A percentile compares a stretch with the other conserved stretches of the same genome.
Conservation (phyloP, 64 coral and sea anemone genomes). For the Cladopsammia gracilis region DNA sequence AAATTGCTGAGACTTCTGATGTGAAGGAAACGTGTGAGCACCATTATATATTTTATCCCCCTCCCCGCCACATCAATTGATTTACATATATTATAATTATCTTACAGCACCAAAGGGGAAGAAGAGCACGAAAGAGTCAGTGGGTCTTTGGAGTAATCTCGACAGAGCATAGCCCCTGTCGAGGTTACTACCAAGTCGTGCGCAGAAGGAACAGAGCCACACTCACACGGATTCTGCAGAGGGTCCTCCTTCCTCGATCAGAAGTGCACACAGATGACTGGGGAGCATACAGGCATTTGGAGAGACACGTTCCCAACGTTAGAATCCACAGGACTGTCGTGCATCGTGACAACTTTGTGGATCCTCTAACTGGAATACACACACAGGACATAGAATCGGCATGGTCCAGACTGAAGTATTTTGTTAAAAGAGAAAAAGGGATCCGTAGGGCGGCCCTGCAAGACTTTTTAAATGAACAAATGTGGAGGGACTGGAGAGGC, state of each 20-base stretch:
- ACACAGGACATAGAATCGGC: slow-evolving; percentile 41
- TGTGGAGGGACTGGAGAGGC: slow-evolving; percentile 39
- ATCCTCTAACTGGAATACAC: slow-evolving; percentile 31
- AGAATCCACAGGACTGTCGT: not conserved
- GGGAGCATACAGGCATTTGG: slow-evolving; percentile 25
- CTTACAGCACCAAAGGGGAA: slow-evolving; percentile 18
- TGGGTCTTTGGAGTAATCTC: slow-evolving; percentile 32
- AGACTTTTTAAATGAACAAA: slow-evolving; percentile 33
- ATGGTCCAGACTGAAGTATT: slow-evolving; percentile 9
- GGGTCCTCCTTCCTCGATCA: slow-evolving; percentile 15
- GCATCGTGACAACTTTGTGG: not conserved
- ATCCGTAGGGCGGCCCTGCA: not conserved
- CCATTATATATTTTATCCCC: too few species aligned
- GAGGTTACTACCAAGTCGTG: slow-evolving; percentile 30
- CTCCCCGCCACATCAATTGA: too few species aligned
- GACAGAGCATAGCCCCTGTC: not conserved
- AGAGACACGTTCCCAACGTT: slow-evolving; percentile 1
- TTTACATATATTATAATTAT: not conserved
- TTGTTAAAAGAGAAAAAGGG: slow-evolving; percentile 10
- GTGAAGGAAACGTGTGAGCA: too few species aligned
- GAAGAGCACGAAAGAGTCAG: not conserved
- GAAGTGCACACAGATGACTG: slow-evolving; percentile 35
- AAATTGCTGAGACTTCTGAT: not conserved
- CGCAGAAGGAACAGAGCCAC: slow-evolving; percentile 1
- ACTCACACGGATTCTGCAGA: not conserved